phyloP scores from a whole-genome alignment of 2,888 invertebrate genomes.

The Blastobasis lacticolella region DNA sequence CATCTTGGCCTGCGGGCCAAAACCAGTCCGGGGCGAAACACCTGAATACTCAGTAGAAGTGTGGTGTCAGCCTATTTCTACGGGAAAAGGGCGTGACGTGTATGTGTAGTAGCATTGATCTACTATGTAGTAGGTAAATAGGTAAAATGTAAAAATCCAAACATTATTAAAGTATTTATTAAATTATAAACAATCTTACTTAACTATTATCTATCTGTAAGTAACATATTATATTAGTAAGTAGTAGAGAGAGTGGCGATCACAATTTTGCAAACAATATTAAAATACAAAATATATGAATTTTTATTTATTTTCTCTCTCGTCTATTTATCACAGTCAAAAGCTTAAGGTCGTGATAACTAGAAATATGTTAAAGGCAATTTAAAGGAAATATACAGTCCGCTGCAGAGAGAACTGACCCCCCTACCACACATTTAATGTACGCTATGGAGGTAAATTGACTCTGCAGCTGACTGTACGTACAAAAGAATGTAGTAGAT shows the following conservation, averaged over 20 bases:
- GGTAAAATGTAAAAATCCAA: constrained; percentile 2
- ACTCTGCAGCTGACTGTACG: too few species aligned
- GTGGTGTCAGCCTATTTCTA: too few species aligned
- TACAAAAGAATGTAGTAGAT: too few species aligned
- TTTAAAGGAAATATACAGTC: constrained; percentile 14
- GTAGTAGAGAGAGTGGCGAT: constrained; percentile 22
- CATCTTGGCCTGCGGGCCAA: too few species aligned
- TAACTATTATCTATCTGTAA: constrained; percentile 24
- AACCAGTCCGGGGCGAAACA: too few species aligned
- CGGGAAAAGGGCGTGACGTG: too few species aligned
- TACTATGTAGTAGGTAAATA: too few species aligned
- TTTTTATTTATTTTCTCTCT: constrained; percentile 34
- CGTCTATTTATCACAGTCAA: constrained; percentile 64
- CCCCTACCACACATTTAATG: too few species aligned
- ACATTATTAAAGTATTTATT: constrained; percentile 38
- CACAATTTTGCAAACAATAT: constrained; percentile 39
- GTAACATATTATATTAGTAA: constrained; percentile 22
- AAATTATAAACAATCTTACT: constrained; percentile 48
- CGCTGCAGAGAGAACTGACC: too few species aligned
- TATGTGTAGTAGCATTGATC: too few species aligned
- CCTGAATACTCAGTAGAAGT: too few species aligned
- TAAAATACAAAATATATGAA: constrained; percentile 26
- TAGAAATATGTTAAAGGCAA: not conserved
- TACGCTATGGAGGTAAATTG: too few species aligned
- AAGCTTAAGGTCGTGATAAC: constrained; percentile 38